Evolutionary conservation across 2,113 vertebrate genomes (phyloP), one percentile per base, ranked within the genome.

Genomic region (Peromyscus leucopus): DNA sequence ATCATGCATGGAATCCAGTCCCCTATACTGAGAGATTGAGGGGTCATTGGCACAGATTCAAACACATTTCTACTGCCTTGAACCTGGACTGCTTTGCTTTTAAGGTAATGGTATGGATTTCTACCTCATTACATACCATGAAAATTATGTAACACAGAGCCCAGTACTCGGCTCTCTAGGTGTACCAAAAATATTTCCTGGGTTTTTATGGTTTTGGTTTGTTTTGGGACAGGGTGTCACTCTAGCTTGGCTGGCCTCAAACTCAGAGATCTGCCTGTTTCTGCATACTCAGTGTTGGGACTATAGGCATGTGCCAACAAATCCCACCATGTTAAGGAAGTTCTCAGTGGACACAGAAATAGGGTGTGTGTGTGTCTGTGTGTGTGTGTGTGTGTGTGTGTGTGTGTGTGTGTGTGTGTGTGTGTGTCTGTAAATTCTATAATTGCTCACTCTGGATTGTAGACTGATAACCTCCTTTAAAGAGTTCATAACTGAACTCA

Each of bases 341-440:
- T 90, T 88, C 74, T 90, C 75, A 74, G 1, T 61, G 83, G 39
- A 90, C 12, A 82, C 59, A 94, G 55, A 91, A n/a, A 59, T 59
- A 5, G 26, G 28, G 10, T 12, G 65, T 31, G 26, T 31, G 26
- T 28, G 8, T 31, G 28, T 67, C n/a, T n/a, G n/a, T n/a, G 10
- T 67, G 17, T 61, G 17, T 61, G 59, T 61, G 59, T 61, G 59
- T 61, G 59, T 61, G 59, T 61, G 24, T 24, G 24, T 65, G 24
- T 26, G 24, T 11, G 63, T 28, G 26, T 65, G 65, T 31, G 28
- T 12, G 10, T 67, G 65, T 5, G 12, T 2, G 63, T 1, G 63
- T 2, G 63, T 3, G 8, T 8, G 65, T 69, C n/a, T 51, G 72
- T 75, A 21, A 55, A 0, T 80, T 91, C 55, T 84, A 4, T 2